phyloP scores from a whole-genome alignment of 2,888 invertebrate genomes.

The Steromphala cineraria region DNA sequence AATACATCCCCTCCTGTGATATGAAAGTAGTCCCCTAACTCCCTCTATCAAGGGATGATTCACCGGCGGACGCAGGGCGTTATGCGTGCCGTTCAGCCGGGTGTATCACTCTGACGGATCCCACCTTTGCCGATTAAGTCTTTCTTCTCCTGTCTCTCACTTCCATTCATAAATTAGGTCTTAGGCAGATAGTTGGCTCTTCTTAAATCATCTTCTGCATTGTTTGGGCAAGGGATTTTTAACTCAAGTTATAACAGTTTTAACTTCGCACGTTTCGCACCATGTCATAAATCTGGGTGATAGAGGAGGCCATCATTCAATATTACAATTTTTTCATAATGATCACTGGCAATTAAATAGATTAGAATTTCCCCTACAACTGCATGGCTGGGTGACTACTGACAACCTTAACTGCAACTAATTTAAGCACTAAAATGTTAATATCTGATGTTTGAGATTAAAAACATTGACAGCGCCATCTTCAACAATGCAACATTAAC shows the following conservation, averaged over 20 bases:
- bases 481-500: no score
- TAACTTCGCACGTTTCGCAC: background rate
- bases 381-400: background rate
- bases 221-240: constrained; percentile 3
- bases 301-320: constrained; percentile 2
- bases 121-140: constrained; percentile 14
- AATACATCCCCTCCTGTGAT: background rate
- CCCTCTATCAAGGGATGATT: constrained; percentile 1
- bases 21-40: constrained; percentile 16
- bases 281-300: background rate
- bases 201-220: constrained; percentile 1
- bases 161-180: constrained; percentile 11
- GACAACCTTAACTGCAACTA: background rate
- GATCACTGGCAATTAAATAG: constrained; percentile 2
- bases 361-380: background rate
- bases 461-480: no score
- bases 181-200: constrained; percentile 4
- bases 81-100: background rate
- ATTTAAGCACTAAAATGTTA: background rate
- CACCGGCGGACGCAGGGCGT: background rate
- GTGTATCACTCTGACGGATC: background rate
- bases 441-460: no score
- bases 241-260: background rate
- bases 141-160: background rate
- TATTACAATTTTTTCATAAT: constrained; percentile 9